Conservation (phyloP, 2,797 vertebrate species). For the Carcharodon carcharias region DNA sequence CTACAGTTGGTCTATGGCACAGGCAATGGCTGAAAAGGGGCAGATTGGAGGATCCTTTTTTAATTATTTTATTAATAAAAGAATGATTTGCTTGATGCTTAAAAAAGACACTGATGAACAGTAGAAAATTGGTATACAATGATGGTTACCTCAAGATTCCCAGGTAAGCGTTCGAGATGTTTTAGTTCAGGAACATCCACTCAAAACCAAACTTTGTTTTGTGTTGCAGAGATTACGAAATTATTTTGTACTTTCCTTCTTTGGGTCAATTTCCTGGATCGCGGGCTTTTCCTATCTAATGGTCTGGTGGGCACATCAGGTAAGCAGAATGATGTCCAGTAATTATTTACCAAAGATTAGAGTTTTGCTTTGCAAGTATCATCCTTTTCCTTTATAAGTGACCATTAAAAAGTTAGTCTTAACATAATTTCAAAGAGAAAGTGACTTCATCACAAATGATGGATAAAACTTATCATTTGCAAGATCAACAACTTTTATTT, state of each 20-base stretch:
- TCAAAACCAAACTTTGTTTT: conserved; percentile 43
- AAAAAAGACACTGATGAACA: background rate
- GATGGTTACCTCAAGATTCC: background rate
- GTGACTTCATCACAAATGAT: background rate
- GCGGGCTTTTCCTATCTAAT: conserved; percentile 93
- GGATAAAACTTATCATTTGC: background rate
- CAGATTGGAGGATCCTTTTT: background rate
- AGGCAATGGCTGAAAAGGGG: background rate
- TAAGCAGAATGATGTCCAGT: conserved; percentile 51
- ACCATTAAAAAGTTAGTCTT: background rate
- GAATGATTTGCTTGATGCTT: background rate
- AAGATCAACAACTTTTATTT: background rate
- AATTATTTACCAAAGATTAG: background rate
- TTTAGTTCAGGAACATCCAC: background rate
- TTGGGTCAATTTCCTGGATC: conserved; percentile 90
- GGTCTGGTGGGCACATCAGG: conserved; percentile 99
- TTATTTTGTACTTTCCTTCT: conserved; percentile 82
- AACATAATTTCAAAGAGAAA: background rate
- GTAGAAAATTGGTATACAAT: background rate
- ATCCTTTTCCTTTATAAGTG: background rate
- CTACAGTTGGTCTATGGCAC: background rate
- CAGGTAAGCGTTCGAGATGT: background rate
- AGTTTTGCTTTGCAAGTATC: background rate
- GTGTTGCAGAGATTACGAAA: conserved; percentile 66
- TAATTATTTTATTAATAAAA: background rate